Conservation (phyloP, 2,888 invertebrate genomes). For the Drosophila buzzatii region DNA sequence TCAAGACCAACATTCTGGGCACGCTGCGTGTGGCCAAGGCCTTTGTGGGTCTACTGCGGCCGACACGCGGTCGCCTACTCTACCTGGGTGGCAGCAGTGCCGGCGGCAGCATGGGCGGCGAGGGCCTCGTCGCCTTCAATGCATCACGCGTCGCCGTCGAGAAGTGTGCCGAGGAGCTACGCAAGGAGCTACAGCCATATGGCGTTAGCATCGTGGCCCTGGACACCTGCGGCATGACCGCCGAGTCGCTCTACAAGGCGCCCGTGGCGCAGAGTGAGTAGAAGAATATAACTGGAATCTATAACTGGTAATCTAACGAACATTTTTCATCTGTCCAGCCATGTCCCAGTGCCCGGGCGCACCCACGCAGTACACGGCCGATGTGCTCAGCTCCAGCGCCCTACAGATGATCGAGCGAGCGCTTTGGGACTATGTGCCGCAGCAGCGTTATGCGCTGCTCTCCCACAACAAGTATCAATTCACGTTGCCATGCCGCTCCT, state of each 20-base stretch:
- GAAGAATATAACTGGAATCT: too few relatives aligned
- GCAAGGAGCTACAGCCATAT: conserved; percentile 89
- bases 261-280: conserved; percentile 87
- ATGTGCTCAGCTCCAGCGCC: conserved; percentile 88
- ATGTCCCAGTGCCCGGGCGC: conserved; percentile 86
- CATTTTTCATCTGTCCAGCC: conserved; percentile 46
- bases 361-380: conserved; percentile 88
- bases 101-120: conserved; percentile 78
- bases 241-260: conserved; percentile 89
- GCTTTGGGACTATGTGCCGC: conserved; percentile 87
- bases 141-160: conserved; percentile 91
- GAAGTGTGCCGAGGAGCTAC: conserved; percentile 91
- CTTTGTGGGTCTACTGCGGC: conserved; percentile 90
- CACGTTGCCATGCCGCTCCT: conserved; percentile 85
- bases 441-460: conserved; percentile 85
- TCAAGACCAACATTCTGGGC: conserved; percentile 90
- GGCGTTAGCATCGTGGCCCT: conserved; percentile 91
- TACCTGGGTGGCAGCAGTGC: conserved; percentile 87
- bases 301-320: neutral
- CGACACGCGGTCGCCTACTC: conserved; percentile 88
- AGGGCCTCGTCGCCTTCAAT: conserved; percentile 87
- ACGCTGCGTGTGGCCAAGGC: conserved; percentile 91
- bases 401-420: conserved; percentile 88
- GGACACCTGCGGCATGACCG: conserved; percentile 89
- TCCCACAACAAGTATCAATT: conserved; percentile 84